A percentile compares a stretch with the other conserved stretches of the same genome.
These are phyloP conservation scores for Labrus mixtus DNA, from an alignment of 2,113 vertebrate genomes.

Conservation along the genomic window DNA sequence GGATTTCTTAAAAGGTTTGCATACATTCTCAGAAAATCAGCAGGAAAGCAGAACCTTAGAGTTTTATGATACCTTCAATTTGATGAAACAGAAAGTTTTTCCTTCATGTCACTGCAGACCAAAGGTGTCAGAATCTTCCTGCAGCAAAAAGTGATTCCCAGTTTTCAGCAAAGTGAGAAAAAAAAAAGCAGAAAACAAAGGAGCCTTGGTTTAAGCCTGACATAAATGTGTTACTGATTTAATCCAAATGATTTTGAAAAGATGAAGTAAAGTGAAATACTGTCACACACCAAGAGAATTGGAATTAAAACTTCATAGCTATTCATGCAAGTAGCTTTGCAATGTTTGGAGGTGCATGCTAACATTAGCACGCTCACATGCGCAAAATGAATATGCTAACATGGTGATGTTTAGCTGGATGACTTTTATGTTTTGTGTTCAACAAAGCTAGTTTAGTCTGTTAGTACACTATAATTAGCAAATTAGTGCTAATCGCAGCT, in stretches of 20 bases:
- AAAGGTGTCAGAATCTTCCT: conserved; percentile 9
- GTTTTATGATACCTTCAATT: not conserved
- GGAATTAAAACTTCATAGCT: not conserved
- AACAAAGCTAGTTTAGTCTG: not conserved
- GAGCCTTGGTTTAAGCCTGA: not conserved
- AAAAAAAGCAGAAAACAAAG: not conserved
- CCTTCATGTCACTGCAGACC: not conserved
- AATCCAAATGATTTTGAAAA: no score
- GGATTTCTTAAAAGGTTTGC: conserved; percentile 11
- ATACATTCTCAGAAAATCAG: conserved; percentile 1
- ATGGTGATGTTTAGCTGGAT: not conserved
- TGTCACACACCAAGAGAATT: not conserved
- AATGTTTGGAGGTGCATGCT: not conserved
- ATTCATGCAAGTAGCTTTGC: not conserved
- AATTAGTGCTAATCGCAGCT: no score
- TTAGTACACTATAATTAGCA: no score
- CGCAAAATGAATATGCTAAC: not conserved
- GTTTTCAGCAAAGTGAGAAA: not conserved
- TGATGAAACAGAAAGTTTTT: not conserved
- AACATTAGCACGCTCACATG: not conserved
- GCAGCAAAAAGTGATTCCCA: not conserved
- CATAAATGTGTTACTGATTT: not conserved
- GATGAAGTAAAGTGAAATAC: not conserved
- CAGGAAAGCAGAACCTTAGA: not conserved
- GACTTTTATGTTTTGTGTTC: not conserved